These are phyloP conservation scores for Panagrolaimus sp. DNA, from an alignment of 1,140 invertebrate genomes.

Conservation along the genomic window DNA sequence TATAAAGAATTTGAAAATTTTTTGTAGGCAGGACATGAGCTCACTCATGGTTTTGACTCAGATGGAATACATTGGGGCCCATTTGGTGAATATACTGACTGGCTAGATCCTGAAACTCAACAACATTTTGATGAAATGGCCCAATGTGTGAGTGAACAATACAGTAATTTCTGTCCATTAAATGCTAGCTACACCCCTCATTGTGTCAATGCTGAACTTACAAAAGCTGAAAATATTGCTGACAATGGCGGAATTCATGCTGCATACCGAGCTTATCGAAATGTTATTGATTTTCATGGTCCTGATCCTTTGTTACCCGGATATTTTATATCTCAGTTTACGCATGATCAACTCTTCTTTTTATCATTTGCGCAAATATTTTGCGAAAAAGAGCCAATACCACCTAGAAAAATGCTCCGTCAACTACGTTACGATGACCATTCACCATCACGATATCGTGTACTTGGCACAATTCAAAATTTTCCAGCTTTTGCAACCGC, in stretches of 20 bases:
- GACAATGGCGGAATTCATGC: constrained; percentile 53
- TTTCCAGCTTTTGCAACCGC: constrained; percentile 37
- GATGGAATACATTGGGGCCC: constrained; percentile 75
- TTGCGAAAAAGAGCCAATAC: too few species aligned
- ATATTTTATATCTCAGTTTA: background rate
- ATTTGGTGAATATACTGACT: constrained; percentile 75
- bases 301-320: background rate
- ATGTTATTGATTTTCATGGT: background rate
- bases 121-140: constrained; percentile 64
- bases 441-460: constrained; percentile 29
- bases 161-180: constrained; percentile 63
- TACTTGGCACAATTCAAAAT: constrained; percentile 40
- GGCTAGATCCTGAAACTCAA: constrained; percentile 66
- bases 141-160: constrained; percentile 82
- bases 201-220: constrained; percentile 60
- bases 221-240: constrained; percentile 62
- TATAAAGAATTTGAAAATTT: too few species aligned
- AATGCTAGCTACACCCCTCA: constrained; percentile 63
- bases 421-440: constrained; percentile 21
- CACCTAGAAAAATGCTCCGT: background rate
- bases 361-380: background rate
- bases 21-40: constrained; percentile 60
- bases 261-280: background rate
- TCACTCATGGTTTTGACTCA: constrained; percentile 62
- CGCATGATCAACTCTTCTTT: constrained; percentile 11